These are phyloP conservation scores for Podarcis cretensis DNA, from an alignment of 2,113 vertebrate genomes.

Conservation along the genomic window DNA sequence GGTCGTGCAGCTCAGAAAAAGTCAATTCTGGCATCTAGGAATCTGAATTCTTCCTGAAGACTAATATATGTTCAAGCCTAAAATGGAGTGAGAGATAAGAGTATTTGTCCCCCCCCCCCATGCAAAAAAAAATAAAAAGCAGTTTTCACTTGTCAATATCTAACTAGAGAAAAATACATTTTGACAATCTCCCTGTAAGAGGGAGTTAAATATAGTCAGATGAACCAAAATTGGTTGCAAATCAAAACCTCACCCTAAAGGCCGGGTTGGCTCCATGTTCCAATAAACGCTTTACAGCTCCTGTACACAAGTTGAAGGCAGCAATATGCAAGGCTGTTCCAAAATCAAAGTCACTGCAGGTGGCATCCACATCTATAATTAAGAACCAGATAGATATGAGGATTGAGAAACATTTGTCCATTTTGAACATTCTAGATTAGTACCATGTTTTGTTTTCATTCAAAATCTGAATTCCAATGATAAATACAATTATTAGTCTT, in stretches of 20 bases:
- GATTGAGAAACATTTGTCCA: background rate
- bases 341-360: constrained; percentile 98
- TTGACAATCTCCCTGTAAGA: background rate
- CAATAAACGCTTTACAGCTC: constrained; percentile 90
- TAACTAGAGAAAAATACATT: background rate
- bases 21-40: background rate
- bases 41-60: background rate
- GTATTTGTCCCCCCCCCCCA: background rate
- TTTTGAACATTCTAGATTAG: constrained; percentile 9
- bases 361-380: constrained; percentile 93
- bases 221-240: background rate
- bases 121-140: background rate
- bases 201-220: background rate
- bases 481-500: constrained; percentile 10
- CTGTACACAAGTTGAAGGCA: constrained; percentile 91
- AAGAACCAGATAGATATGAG: constrained; percentile 54
- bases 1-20: background rate
- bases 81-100: no score
- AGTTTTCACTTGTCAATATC: background rate
- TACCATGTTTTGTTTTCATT: constrained; percentile 5
- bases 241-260: constrained; percentile 86
- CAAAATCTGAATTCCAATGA: background rate
- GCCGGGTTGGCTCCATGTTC: constrained; percentile 94
- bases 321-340: constrained; percentile 97
- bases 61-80: no score